These are phyloP conservation scores for Bungarus multicinctus DNA, from an alignment of 2,113 vertebrate species.

Conservation along the genomic window DNA sequence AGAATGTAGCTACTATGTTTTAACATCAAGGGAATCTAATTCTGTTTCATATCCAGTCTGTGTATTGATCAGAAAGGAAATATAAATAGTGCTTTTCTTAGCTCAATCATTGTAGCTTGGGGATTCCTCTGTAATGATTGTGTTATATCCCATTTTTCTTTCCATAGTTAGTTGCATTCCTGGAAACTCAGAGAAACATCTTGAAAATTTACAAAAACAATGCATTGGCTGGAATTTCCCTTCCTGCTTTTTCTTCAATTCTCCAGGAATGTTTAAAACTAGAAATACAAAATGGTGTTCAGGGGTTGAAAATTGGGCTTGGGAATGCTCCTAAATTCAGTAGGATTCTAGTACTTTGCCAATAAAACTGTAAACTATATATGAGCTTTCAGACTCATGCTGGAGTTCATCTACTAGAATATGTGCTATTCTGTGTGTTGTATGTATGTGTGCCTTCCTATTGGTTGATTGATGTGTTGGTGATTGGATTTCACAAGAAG, in stretches of 20 bases:
- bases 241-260: background rate
- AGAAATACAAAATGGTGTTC: background rate
- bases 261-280: background rate
- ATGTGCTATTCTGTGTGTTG: too few species aligned
- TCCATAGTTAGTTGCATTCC: background rate
- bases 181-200: background rate
- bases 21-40: background rate
- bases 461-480: too few species aligned
- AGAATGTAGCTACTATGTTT: background rate
- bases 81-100: background rate
- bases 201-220: background rate
- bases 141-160: background rate
- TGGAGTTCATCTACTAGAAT: too few species aligned
- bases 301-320: background rate
- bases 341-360: background rate
- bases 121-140: background rate
- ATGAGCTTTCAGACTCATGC: background rate
- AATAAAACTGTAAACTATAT: background rate
- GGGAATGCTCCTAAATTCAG: background rate
- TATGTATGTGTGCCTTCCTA: too few species aligned
- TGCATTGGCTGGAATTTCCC: too few species aligned
- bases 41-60: background rate
- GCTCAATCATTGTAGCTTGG: background rate
- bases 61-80: constrained; percentile 5
- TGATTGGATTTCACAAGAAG: too few species aligned